Base-by-base conservation (phyloP, 2,797 vertebrate species). In the Peromyscus attwateri region DNA sequence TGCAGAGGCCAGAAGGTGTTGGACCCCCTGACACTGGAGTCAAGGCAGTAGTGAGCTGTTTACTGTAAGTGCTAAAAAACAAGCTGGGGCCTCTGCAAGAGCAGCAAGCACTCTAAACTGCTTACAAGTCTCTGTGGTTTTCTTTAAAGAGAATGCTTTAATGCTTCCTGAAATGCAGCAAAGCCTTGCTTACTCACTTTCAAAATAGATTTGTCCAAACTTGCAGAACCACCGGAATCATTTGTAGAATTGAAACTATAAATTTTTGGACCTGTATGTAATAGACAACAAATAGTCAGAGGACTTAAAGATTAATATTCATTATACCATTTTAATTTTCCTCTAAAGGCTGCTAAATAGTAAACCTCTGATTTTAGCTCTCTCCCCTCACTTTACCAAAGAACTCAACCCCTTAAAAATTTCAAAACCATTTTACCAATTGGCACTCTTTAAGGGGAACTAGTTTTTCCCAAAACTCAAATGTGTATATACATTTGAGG, bases 141-240 rank as follows among this genome's bases (percentile, higher is more conserved):
- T 87, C 89, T 57, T 75, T 17, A 19, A 87, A 84, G 55, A 73
- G 16, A 95, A 60, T 27, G 83, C 73, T 95, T 97, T 57, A 95
- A 60, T 27, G 83, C 73, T 95, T 97, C 62, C 95, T 89, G 46
- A 96, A 94, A 92, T 89, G 31, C 89, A 62, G 82, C 52, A 80
- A 97, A 94, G 97, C 10, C 4, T 89, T 96, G 82, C 52, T 92
- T 87, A 97, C 98, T 98, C 31, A 96, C 99, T 98, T 99, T 99
- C 81, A 99, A 99, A 97, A 99, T 98, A 23, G 99, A 99, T 98
- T 99, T 99, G 98, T 99, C 99, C 37, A 98, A 93, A 97, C 96
- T 98, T 95, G 99, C 98, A 87, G 98, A 98, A 88, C 98, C 98
- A 83, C 98, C 96, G 12, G 98, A 98, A 98, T 99, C 99, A 68